Conservation (phyloP, 2,888 invertebrate genomes). For the Serrognathus titanus region DNA sequence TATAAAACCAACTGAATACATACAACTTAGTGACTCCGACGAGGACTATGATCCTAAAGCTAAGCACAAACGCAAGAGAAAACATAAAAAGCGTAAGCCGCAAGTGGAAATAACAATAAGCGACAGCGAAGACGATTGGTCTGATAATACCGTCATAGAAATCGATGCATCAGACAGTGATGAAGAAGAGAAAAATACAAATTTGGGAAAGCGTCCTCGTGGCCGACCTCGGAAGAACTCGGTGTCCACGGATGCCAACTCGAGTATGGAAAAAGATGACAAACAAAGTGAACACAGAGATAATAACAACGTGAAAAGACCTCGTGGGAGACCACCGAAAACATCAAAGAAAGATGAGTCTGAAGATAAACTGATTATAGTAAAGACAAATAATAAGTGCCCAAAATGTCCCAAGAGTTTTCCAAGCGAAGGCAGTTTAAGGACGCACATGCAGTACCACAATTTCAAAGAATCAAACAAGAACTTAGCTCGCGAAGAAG, state of each 20-base stretch:
- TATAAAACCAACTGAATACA: slow-evolving; percentile 34
- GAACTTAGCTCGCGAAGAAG: not conserved
- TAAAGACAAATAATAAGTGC: slow-evolving; percentile 36
- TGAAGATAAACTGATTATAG: slow-evolving; percentile 17
- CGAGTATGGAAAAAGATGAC: slow-evolving; percentile 3
- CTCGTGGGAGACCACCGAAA: slow-evolving; percentile 33
- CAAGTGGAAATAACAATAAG: slow-evolving; percentile 29
- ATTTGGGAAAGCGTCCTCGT: slow-evolving; percentile 7
- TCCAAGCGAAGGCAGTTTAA: slow-evolving; percentile 43
- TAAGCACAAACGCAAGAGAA: slow-evolving; percentile 20
- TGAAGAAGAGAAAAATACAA: not conserved
- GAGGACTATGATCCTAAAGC: slow-evolving; percentile 37
- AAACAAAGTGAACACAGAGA: slow-evolving; percentile 1
- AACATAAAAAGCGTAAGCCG: slow-evolving; percentile 20
- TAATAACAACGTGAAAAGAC: slow-evolving; percentile 18
- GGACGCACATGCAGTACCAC: slow-evolving; percentile 43
- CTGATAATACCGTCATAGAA: slow-evolving; percentile 29
- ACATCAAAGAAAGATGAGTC: slow-evolving; percentile 1
- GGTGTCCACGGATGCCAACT: not conserved
- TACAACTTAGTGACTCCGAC: slow-evolving; percentile 43
- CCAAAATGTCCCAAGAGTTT: slow-evolving; percentile 43
- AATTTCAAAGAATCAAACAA: slow-evolving; percentile 29
- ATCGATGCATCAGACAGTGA: slow-evolving; percentile 28
- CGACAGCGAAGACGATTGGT: slow-evolving; percentile 29
- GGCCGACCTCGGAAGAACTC: slow-evolving; percentile 17